phyloP scores from a whole-genome alignment of 2,797 vertebrate genomes.

The Danio choprae region DNA sequence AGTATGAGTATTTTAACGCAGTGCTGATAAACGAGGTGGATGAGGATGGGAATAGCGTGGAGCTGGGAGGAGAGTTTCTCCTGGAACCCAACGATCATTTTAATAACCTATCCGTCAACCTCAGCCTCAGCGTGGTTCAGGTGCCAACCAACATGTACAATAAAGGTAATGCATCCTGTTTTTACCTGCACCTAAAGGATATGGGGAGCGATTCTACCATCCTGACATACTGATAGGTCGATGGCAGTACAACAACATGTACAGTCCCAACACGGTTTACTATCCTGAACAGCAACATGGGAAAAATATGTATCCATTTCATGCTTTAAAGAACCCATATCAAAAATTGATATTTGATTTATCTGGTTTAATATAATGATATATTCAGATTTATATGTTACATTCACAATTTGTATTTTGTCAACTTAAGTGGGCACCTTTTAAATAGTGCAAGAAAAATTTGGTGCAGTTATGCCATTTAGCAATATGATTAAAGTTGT shows the following conservation, averaged over 20 bases:
- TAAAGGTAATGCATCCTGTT: conserved; percentile 81
- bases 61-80: conserved; percentile 89
- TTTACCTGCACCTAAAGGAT: conserved; percentile 10
- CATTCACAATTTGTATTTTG: neutral
- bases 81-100: conserved; percentile 98
- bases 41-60: conserved; percentile 91
- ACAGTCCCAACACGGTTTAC: neutral
- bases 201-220: neutral
- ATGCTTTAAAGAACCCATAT: neutral
- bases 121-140: conserved; percentile 96
- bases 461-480: neutral
- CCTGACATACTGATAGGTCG: neutral
- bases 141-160: conserved; percentile 99
- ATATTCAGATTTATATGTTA: neutral
- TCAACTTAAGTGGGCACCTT: neutral
- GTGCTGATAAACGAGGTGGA: conserved; percentile 96
- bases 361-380: neutral
- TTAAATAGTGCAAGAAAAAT: neutral
- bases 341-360: neutral
- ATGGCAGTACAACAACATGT: neutral
- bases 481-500: neutral
- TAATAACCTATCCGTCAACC: conserved; percentile 97
- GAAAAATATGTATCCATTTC: neutral
- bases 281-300: neutral
- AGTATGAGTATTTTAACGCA: conserved; percentile 99